Base-by-base conservation (phyloP, 2,888 invertebrate genomes). In the Mayetiola destructor region DNA sequence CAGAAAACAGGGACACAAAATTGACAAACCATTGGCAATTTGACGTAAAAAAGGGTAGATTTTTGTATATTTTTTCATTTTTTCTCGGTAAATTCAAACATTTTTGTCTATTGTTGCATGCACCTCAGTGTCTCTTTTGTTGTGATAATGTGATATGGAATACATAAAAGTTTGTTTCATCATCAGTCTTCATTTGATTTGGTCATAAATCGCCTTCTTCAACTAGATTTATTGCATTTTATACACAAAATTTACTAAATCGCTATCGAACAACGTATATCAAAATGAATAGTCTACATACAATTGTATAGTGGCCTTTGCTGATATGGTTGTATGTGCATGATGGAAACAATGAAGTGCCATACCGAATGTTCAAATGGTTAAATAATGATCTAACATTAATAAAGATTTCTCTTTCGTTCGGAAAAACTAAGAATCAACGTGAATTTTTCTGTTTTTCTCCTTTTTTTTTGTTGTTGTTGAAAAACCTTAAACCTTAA, bases 191-290 rank as follows among this genome's bases (percentile, higher is more conserved):
- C 27, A 20, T 40, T 40, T 40, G 39, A 3, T 21, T n/a, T 5
- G 40, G 40, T 14, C 14, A 40, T 40, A 40, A 40, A 40, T 5
- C 14, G 27, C 48, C 16, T 27, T n/a, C n/a, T 48, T 48, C 27
- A 48, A 48, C 48, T 27, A 48, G 48, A 48, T 48, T 48, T 48
- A 48, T 48, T 23, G 29, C 48, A 48, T 48, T 48, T 48, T 48
- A 27, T 27, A 48, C 48, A 48, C 27, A 27, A 48, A 48, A 48
- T 48, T 48, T 48, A 48, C 48, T 16, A 12, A 48, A 39, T n/a
- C n/a, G n/a, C n/a, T n/a, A n/a, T n/a, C n/a, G n/a, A n/a, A n/a
- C n/a, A n/a, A n/a, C n/a, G n/a, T n/a, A n/a, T n/a, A n/a, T n/a
- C n/a, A n/a, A n/a, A n/a, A n/a, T n/a, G n/a, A n/a, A n/a, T n/a